A percentile compares a stretch with the other conserved stretches of the same genome.
Conservation (phyloP, 2,113 vertebrate species). For the Pheucticus melanocephalus region DNA sequence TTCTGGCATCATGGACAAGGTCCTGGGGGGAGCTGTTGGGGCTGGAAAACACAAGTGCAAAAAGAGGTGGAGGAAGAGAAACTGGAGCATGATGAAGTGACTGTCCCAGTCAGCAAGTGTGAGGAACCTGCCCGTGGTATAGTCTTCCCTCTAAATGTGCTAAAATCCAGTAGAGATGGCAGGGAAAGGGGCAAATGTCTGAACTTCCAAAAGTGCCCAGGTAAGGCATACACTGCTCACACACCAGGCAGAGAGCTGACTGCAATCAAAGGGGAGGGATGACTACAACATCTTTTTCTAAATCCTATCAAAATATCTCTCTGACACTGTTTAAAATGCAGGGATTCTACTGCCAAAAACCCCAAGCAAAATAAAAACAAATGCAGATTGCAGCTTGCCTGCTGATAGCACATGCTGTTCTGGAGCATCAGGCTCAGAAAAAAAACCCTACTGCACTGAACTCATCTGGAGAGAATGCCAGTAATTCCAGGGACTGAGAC, state of each 20-base stretch:
- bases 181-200: neutral
- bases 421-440: neutral
- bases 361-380: neutral
- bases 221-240: neutral
- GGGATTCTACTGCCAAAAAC: neutral
- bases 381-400: neutral
- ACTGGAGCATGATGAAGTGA: neutral
- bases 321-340: neutral
- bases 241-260: neutral
- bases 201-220: neutral
- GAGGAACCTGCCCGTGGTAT: neutral
- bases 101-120: neutral
- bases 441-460: neutral
- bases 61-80: neutral
- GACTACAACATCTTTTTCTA: neutral
- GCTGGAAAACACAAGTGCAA: neutral
- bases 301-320: neutral
- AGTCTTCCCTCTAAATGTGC: neutral
- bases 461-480: neutral
- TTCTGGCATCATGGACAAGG: neutral
- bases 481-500: neutral
- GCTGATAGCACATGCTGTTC: neutral
- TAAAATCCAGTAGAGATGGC: neutral
- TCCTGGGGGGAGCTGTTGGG: neutral
- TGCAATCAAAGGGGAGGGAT: neutral